A percentile compares a stretch with the other conserved stretches of the same genome.
Evolutionary conservation across 1,140 invertebrate species (phyloP).

Genomic region (Acromyrmex heyeri): DNA sequence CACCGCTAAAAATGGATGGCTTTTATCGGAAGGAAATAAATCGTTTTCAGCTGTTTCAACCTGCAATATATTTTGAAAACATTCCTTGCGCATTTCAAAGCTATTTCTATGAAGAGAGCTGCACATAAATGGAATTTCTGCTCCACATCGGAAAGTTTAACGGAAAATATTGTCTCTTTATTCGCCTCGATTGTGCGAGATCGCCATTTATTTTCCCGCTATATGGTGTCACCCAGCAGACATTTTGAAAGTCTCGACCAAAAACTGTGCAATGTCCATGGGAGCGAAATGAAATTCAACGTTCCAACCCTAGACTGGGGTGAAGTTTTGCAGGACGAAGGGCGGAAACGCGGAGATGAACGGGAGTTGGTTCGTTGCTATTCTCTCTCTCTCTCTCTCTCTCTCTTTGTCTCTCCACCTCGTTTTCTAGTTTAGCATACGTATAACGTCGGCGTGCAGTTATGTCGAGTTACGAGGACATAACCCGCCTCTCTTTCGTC

Average conservation of each 20-base stretch:
- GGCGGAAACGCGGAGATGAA: conserved; percentile 49
- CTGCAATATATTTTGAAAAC: not conserved
- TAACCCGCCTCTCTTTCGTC: conserved; percentile 72
- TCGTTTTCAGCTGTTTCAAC: not conserved
- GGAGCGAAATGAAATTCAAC: conserved; percentile 71
- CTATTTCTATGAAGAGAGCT: not conserved
- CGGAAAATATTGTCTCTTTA: not conserved
- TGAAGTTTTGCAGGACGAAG: conserved; percentile 41
- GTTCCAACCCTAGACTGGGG: conserved; percentile 38
- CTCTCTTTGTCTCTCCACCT: conserved; percentile 16
- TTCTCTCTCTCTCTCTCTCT: not conserved
- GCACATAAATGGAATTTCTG: not conserved
- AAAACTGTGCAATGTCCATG: conserved; percentile 37
- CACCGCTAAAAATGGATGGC: not conserved
- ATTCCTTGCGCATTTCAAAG: not conserved
- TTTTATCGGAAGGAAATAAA: conserved; percentile 1
- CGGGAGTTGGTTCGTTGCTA: conserved; percentile 2
- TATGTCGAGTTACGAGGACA: conserved; percentile 75
- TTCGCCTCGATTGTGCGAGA: conserved; percentile 10
- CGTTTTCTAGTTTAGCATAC: conserved; percentile 75
- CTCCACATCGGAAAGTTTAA: conserved; percentile 13
- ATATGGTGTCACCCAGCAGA: not conserved
- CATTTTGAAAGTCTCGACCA: conserved; percentile 23
- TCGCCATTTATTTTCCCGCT: not conserved
- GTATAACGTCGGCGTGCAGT: conserved; percentile 71